Evolutionary conservation across 2,113 vertebrate species (phyloP).

Genomic region (Microcebus ravelobensis): DNA sequence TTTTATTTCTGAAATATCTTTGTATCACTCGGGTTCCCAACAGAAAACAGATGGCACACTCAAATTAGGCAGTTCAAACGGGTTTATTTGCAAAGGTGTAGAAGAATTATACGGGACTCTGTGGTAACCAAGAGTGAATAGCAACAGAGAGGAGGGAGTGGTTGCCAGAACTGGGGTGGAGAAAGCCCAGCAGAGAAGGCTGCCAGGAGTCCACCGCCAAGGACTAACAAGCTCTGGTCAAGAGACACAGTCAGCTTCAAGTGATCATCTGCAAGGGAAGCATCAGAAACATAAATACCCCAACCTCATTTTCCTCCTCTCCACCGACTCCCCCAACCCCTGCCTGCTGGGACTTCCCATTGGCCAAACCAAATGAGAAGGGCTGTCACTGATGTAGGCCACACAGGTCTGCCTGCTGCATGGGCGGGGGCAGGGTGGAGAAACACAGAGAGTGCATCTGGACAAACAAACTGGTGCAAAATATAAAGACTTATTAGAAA

Average conservation of each 20-base stretch:
- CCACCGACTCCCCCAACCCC: no score
- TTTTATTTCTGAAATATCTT: constrained; percentile 35
- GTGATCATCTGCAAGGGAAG: not conserved
- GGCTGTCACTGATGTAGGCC: not conserved
- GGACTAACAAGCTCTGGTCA: not conserved
- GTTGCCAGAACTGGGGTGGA: not conserved
- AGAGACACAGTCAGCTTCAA: not conserved
- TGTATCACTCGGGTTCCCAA: not conserved
- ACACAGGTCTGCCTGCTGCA: not conserved
- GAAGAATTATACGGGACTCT: not conserved
- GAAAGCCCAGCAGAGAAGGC: not conserved
- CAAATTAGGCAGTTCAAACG: not conserved
- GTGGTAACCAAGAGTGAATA: not conserved
- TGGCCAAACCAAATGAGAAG: not conserved
- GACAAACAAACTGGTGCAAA: not conserved
- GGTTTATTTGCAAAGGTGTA: not conserved
- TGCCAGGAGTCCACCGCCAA: not conserved
- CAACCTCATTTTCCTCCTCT: not conserved
- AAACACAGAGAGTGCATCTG: not conserved
- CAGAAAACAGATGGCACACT: constrained; percentile 25
- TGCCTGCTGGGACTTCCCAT: not conserved
- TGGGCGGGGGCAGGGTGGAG: not conserved
- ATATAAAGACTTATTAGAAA: not conserved
- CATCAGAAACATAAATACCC: not conserved
- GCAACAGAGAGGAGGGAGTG: no score